Evolutionary conservation across 2,888 invertebrate genomes (phyloP), one percentile per base, ranked within the genome.

Genomic region (Mythimna impura): DNA sequence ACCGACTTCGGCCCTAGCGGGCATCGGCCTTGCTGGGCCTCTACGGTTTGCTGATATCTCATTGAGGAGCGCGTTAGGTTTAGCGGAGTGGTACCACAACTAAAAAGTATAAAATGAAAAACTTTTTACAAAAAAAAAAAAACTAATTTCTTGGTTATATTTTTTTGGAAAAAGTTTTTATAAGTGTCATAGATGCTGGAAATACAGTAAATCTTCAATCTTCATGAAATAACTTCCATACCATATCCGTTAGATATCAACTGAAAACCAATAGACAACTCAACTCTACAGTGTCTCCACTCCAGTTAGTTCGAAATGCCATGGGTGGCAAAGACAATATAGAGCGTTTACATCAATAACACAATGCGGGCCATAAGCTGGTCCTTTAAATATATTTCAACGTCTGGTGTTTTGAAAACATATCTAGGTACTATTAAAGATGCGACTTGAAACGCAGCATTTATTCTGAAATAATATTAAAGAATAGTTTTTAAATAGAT

Each of bases 321-420:
- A 66, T 61, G 55, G 75, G 63, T 61, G 54, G 66, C 63, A 70
- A 54, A 70, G 80, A 76, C 60, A 83, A 80, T 64, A 61, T 63
- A 74, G 36, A 54, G 63, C 73, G 71, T 84, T 81, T 81, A 81
- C 85, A 82, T 85, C 81, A 84, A 85, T 84, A 85, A 78, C 65
- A 69, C 66, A 72, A 50, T 66, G 65, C 34, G 79, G 67, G 52
- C 65, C 1, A 72, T 86, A 84, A 87, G 84, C 80, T 66, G 68
- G 79, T 85, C 82, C 86, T 86, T 73, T 83, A 85, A 79, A 89
- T 87, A 88, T 85, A 88, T 76, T 69, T 73, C 80, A 69, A 55
- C 66, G 69, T 73, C 84, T 72, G 6, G 81, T 76, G 71, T 85
- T 80, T 74, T 72, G 76, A 73, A 77, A 81, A 76, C 73, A 71